phyloP scores from a whole-genome alignment of 2,888 invertebrate genomes.

The Tipula vernalis region DNA sequence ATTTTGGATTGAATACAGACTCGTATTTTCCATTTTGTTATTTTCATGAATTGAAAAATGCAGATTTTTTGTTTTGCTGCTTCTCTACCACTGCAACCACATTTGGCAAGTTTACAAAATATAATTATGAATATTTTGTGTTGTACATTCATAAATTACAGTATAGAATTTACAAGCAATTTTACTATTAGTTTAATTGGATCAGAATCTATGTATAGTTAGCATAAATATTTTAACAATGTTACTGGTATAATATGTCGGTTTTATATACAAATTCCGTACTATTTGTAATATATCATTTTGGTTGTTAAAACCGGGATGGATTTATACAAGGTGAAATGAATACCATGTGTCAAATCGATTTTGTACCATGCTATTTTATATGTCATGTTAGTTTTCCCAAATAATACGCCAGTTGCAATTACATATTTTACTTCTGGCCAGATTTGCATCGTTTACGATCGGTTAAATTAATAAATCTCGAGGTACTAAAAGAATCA shows the following conservation, averaged over 20 bases:
- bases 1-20: neutral
- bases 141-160: neutral
- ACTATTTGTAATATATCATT: neutral
- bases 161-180: neutral
- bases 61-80: neutral
- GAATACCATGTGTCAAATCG: neutral
- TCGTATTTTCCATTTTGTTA: neutral
- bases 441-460: too few species aligned
- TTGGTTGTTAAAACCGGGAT: neutral
- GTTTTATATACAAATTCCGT: neutral
- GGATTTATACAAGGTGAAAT: neutral
- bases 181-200: neutral
- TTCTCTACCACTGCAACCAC: neutral
- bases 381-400: neutral
- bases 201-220: neutral
- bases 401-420: neutral
- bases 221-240: neutral
- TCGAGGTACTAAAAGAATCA: too few species aligned
- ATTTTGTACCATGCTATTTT: neutral
- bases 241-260: neutral
- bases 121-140: neutral
- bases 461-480: too few species aligned
- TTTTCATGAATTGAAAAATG: neutral
- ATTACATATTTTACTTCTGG: too few species aligned
- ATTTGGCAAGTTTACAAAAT: neutral